phyloP scores from a whole-genome alignment of 1,140 invertebrate species.

The Calephelis virginiensis region DNA sequence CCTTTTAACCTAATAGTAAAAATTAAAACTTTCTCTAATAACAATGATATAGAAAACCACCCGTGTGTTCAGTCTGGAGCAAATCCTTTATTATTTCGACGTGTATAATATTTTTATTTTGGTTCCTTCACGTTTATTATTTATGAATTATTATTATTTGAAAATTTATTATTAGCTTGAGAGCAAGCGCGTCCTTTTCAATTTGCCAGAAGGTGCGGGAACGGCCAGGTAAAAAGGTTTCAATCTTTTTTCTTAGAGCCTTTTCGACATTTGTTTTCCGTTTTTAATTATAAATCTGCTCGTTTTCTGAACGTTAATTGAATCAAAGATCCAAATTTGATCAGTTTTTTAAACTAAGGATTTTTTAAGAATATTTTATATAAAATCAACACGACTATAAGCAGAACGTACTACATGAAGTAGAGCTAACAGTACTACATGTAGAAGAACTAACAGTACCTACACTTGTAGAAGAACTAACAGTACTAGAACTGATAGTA shows the following conservation, averaged over 20 bases:
- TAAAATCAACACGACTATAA: too few species aligned
- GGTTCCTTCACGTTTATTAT: constrained; percentile 72
- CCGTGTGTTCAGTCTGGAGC: constrained; percentile 41
- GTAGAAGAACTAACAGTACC: too few species aligned
- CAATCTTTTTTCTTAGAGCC: constrained; percentile 52
- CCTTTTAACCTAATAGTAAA: too few species aligned
- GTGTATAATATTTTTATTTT: constrained; percentile 75
- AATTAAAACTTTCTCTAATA: too few species aligned
- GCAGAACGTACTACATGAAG: too few species aligned
- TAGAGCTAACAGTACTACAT: too few species aligned
- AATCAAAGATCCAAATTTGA: constrained; percentile 36
- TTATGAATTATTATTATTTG: constrained; percentile 78
- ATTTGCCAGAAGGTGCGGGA: constrained; percentile 69
- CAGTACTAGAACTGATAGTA: too few species aligned
- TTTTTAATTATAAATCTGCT: constrained; percentile 64
- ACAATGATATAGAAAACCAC: constrained; percentile 30
- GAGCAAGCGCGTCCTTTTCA: constrained; percentile 71
- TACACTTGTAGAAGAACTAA: too few species aligned
- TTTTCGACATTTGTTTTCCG: constrained; percentile 50
- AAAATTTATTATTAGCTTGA: constrained; percentile 71
- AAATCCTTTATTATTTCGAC: constrained; percentile 77
- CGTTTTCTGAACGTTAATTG: constrained; percentile 56
- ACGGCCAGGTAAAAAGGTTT: constrained; percentile 51
- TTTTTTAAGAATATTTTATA: too few species aligned
- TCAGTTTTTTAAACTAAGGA: neutral